Base-by-base conservation (phyloP, 2,888 invertebrate species). In the Pomacea canaliculata region DNA sequence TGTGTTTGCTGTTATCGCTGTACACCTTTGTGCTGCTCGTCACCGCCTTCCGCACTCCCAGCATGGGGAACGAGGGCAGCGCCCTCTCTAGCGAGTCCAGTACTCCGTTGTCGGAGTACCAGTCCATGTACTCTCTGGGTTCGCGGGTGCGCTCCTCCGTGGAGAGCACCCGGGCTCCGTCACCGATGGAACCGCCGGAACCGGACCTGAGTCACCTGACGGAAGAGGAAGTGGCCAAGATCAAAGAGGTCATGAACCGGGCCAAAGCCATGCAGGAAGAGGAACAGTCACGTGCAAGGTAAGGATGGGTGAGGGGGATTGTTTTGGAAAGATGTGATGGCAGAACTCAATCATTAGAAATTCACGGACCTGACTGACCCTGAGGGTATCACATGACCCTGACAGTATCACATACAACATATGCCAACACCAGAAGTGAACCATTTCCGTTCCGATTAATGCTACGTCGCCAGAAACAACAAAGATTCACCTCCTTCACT, bases 221-320 rank as follows among this genome's bases (percentile, higher is more conserved):
- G 76, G 92, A 92, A 72, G 93, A 93, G 82, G 94, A 94, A 86
- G 89, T 93, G 71, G 91, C 92, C 76, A 92, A 93, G 88, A 94
- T 94, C 73, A 92, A 93, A 82, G 92, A 92, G 79, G 94, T 94
- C n/a, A 93, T 94, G 92, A 92, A 92, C 69, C 91, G 93, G 84
- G 94, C 94, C 66, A 92, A 93, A 84, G 91, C 92, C 81, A 81
- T 89, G 83, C 89, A 90, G 78, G 82, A 85, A 8, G 87, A 88
- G 73, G 90, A 90, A 72, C 84, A 85, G 49, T 81, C 83, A 70
- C 77, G 88, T 70, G 85, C 88, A 71, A 87, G 89, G 90, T 90
- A 78, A 83, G 83, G 70, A 18, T 63, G n/a, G 60, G 60, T 19
- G 60, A 18, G 60, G 18, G 60, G 18, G 60, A 4, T 18, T 18